A percentile compares a stretch with the other conserved stretches of the same genome.
phyloP scores from a whole-genome alignment of 2,797 vertebrate species.

The Melanotaenia trifasciata region DNA sequence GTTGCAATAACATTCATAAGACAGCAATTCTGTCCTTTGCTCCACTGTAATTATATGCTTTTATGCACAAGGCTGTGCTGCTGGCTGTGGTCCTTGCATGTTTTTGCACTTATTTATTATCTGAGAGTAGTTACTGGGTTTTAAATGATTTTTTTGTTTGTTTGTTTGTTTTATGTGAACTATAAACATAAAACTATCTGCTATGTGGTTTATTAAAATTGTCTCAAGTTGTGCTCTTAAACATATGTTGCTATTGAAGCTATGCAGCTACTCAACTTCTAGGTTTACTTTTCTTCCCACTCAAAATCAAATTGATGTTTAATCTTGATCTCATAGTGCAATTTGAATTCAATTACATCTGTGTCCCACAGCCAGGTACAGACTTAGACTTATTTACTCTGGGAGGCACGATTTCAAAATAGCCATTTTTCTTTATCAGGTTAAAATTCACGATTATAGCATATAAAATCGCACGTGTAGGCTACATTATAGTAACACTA shows the following conservation, averaged over 20 bases:
- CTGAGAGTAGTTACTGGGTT: neutral
- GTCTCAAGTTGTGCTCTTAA: conserved; percentile 16
- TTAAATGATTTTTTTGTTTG: too few relatives aligned
- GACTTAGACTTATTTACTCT: conserved; percentile 1
- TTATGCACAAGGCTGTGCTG: neutral
- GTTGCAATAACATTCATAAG: neutral
- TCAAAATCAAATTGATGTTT: conserved; percentile 41
- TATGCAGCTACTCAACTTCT: conserved; percentile 12
- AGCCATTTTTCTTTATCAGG: neutral
- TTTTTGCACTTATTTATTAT: neutral
- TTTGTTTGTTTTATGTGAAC: neutral
- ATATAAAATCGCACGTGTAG: conserved; percentile 1
- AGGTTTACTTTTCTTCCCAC: conserved; percentile 27
- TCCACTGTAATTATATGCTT: neutral
- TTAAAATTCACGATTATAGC: too few relatives aligned
- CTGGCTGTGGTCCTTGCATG: too few relatives aligned
- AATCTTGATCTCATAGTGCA: conserved; percentile 43
- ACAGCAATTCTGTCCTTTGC: neutral
- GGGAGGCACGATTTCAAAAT: conserved; percentile 22
- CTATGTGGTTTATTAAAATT: conserved; percentile 6
- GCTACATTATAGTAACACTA: neutral
- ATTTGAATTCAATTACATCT: conserved; percentile 46
- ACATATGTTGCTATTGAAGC: neutral
- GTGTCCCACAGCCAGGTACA: conserved; percentile 7
- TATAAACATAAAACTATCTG: neutral